Evolutionary conservation across 2,888 invertebrate genomes (phyloP).

Genomic region (Orchestes rusci): DNA sequence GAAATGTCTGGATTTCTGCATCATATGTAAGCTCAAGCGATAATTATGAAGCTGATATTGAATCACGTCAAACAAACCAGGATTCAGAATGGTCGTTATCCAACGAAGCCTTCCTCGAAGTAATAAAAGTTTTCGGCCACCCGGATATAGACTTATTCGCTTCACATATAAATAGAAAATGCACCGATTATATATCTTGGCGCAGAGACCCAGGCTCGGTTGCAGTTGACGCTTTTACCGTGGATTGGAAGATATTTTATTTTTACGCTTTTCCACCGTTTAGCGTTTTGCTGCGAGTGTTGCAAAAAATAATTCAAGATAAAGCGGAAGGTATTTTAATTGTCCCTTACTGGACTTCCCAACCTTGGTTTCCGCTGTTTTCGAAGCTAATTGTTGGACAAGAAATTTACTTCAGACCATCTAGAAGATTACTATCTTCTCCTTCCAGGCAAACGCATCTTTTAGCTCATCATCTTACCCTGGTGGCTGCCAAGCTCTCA

Average conservation of each 20-base stretch:
- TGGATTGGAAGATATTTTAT: constrained; percentile 15
- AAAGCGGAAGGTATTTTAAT: too few species aligned
- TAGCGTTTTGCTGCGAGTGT: constrained; percentile 11
- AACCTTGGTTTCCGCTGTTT: too few species aligned
- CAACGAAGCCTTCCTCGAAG: constrained; percentile 6
- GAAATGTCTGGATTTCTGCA: constrained; percentile 20
- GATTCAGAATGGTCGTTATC: constrained; percentile 21
- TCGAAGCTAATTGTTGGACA: too few species aligned
- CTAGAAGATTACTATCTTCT: too few species aligned
- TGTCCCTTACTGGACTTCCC: too few species aligned
- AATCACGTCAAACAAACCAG: constrained; percentile 7
- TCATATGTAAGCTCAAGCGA: constrained; percentile 13
- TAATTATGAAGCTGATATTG: constrained; percentile 17
- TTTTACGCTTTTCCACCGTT: constrained; percentile 27
- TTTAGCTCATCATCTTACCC: constrained; percentile 14
- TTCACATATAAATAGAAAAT: constrained; percentile 18
- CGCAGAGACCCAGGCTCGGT: constrained; percentile 16
- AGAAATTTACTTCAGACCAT: too few species aligned
- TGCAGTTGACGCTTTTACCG: constrained; percentile 21
- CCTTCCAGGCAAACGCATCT: constrained; percentile 12
- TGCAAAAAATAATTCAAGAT: constrained; percentile 11
- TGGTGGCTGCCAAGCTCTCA: constrained; percentile 16
- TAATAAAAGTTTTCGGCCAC: constrained; percentile 5
- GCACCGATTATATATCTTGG: constrained; percentile 21
- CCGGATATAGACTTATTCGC: constrained; percentile 24